Conservation (phyloP, 2,888 invertebrate genomes). For the Stratiomys singularior region DNA sequence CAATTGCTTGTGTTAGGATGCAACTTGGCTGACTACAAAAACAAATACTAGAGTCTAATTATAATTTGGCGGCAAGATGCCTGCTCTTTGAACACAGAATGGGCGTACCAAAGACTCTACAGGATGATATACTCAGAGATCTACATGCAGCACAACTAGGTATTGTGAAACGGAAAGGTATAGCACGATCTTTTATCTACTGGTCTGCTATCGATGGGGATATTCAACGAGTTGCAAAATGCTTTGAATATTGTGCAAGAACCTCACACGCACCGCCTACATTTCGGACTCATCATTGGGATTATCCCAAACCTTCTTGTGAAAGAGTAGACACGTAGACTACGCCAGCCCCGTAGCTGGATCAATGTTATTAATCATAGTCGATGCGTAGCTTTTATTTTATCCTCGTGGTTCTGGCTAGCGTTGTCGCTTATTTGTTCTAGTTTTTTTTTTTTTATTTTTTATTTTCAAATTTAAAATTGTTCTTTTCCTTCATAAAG, state of each 20-base stretch:
- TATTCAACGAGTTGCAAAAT: conserved; percentile 16
- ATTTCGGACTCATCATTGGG: no score
- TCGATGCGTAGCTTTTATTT: no score
- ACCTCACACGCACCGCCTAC: no score
- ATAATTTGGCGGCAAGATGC: neutral
- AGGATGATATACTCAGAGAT: neutral
- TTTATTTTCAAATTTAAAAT: no score
- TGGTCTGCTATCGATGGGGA: conserved; percentile 32
- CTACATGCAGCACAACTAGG: conserved; percentile 25
- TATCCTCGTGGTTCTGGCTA: no score
- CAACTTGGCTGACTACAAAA: neutral
- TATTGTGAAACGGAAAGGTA: conserved; percentile 30
- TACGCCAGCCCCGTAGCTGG: no score
- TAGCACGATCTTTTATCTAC: conserved; percentile 20
- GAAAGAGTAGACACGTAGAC: no score
- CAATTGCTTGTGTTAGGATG: conserved; percentile 44
- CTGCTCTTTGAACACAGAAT: conserved; percentile 22
- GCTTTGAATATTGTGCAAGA: neutral
- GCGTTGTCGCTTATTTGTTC: no score
- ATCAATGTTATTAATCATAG: no score
- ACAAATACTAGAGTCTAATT: conserved; percentile 19
- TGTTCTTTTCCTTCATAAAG: no score
- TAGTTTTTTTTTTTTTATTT: no score
- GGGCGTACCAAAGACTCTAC: neutral
- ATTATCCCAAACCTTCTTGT: no score